phyloP scores from a whole-genome alignment of 2,888 invertebrate genomes.

The Conchocele bisecta region DNA sequence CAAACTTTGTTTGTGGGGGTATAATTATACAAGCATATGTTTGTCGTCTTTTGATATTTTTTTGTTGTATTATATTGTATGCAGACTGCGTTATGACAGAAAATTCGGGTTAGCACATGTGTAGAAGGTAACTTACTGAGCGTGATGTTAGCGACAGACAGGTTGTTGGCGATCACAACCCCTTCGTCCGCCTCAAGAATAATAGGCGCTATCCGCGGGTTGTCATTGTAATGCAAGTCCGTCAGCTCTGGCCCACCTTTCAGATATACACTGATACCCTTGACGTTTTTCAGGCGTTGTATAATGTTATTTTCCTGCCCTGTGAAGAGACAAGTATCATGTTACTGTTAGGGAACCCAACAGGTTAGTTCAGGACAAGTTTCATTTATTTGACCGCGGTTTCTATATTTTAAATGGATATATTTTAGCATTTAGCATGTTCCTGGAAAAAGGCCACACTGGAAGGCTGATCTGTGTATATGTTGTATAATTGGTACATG shows the following conservation, averaged over 20 bases:
- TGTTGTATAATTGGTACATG: too few relatives aligned
- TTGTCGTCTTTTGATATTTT: neutral
- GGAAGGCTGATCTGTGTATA: too few relatives aligned
- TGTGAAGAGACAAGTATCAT: too few relatives aligned
- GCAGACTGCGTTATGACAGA: neutral
- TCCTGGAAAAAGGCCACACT: too few relatives aligned
- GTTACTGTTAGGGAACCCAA: too few relatives aligned
- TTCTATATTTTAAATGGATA: too few relatives aligned
- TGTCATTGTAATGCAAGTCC: conserved; percentile 72
- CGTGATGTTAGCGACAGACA: neutral
- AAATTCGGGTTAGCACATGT: neutral
- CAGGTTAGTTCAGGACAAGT: too few relatives aligned
- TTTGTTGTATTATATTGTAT: neutral
- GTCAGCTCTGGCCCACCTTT: conserved; percentile 66
- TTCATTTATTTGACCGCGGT: too few relatives aligned
- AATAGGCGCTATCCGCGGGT: conserved; percentile 73
- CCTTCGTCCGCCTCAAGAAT: conserved; percentile 72
- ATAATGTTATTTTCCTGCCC: conserved; percentile 46
- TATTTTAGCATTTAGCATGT: too few relatives aligned
- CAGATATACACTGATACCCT: conserved; percentile 65
- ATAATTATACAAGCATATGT: too few relatives aligned
- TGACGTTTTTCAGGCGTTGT: conserved; percentile 21
- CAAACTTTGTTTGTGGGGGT: too few relatives aligned
- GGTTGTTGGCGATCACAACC: conserved; percentile 39
- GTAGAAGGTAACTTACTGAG: neutral